Percentiles rank a stretch among this genome's conserved stretches.
phyloP scores from a whole-genome alignment of 2,888 invertebrate genomes.

The Tachystola acroxantha region DNA sequence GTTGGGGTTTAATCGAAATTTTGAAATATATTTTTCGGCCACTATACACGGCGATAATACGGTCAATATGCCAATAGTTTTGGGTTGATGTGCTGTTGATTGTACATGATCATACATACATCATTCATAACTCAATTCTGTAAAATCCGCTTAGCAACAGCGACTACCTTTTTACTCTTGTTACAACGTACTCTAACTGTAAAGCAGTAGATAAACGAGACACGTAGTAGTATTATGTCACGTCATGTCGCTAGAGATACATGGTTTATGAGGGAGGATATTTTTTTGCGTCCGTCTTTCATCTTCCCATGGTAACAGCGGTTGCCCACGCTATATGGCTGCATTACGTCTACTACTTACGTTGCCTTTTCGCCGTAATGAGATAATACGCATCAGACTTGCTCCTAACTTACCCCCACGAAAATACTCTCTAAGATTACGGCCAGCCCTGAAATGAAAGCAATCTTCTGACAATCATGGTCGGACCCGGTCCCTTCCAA shows the following conservation, averaged over 20 bases:
- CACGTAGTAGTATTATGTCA: no score
- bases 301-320: constrained; percentile 12
- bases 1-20: no score
- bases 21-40: no score
- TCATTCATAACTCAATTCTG: no score
- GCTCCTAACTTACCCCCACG: constrained; percentile 21
- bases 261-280: constrained; percentile 9
- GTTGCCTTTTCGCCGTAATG: constrained; percentile 33
- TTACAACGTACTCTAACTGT: no score
- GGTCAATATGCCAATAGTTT: no score
- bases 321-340: constrained; percentile 13
- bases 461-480: constrained; percentile 52
- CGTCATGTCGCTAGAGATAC: background rate
- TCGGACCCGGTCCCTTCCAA: constrained; percentile 32
- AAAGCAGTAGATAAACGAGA: no score
- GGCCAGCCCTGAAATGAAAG: constrained; percentile 40
- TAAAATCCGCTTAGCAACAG: no score
- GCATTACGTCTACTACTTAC: constrained; percentile 29
- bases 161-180: no score
- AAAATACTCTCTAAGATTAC: constrained; percentile 46
- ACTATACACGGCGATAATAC: no score
- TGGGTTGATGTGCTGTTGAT: no score
- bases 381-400: constrained; percentile 41
- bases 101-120: no score
- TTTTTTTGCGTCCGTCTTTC: constrained; percentile 9